Evolutionary conservation across 2,113 vertebrate genomes (phyloP).

Genomic region (Atherinomorus stipes): DNA sequence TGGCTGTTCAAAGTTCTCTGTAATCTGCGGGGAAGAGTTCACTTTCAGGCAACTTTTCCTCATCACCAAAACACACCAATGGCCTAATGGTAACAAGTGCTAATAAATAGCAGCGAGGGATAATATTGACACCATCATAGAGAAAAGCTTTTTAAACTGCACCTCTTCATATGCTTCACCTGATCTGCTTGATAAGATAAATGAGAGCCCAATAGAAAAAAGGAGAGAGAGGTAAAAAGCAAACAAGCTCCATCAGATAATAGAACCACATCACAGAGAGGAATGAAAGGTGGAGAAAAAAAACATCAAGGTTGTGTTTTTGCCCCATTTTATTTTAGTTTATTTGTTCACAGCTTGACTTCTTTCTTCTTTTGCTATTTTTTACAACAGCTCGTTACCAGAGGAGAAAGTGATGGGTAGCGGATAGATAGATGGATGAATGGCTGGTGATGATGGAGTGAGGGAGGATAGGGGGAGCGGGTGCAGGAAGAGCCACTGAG

Average conservation of each 20-base stretch:
- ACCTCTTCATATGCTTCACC: conserved; percentile 2
- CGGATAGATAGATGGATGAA: conserved; percentile 18
- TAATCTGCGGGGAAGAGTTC: background rate
- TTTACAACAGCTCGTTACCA: conserved; percentile 77
- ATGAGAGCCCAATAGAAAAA: background rate
- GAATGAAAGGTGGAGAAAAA: conserved; percentile 25
- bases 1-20: background rate
- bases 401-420: conserved; percentile 49
- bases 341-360: conserved; percentile 82
- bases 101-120: conserved; percentile 1
- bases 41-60: background rate
- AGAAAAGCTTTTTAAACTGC: conserved; percentile 18
- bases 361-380: conserved; percentile 76
- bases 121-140: conserved; percentile 13
- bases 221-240: background rate
- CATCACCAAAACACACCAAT: background rate
- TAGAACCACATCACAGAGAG: conserved; percentile 26
- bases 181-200: conserved; percentile 13
- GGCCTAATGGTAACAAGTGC: background rate
- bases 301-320: conserved; percentile 50
- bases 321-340: conserved; percentile 54
- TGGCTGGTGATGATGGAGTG: conserved; percentile 17
- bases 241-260: conserved; percentile 11
- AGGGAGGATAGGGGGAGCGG: background rate
- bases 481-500: conserved; percentile 18